phyloP scores from a whole-genome alignment of 2,888 invertebrate genomes.

The Pinctada fucata region DNA sequence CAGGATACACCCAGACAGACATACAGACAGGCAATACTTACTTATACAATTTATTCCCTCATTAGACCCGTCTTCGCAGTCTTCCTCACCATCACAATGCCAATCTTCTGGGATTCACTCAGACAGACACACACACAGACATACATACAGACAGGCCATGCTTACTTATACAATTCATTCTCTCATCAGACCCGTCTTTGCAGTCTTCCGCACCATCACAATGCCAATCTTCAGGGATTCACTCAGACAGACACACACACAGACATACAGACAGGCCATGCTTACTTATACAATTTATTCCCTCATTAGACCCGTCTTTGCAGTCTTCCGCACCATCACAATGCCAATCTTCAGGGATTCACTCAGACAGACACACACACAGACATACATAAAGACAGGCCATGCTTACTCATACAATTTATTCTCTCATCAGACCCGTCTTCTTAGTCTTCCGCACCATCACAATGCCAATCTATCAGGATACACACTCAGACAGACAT shows the following conservation, averaged over 20 bases:
- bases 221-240: slow-evolving; percentile 62
- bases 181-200: slow-evolving; percentile 79
- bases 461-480: slow-evolving; percentile 80
- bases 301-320: slow-evolving; percentile 78
- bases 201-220: slow-evolving; percentile 87
- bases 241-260: no score
- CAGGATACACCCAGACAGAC: not conserved
- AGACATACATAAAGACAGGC: slow-evolving; percentile 42
- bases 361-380: no score
- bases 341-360: slow-evolving; percentile 61
- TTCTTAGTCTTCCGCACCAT: slow-evolving; percentile 85
- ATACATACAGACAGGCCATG: slow-evolving; percentile 40
- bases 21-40: no score
- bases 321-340: slow-evolving; percentile 87
- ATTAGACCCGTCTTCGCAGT: slow-evolving; percentile 82
- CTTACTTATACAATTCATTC: not conserved
- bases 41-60: slow-evolving; percentile 22
- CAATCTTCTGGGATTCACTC: slow-evolving; percentile 3
- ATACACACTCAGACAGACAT: no score
- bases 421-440: slow-evolving; percentile 78
- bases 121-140: no score
- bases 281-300: no score
- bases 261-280: no score
- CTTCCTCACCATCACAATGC: slow-evolving; percentile 84
- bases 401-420: not conserved